phyloP scores from a whole-genome alignment of 2,113 vertebrate genomes.

The Chionodraco myersi region DNA sequence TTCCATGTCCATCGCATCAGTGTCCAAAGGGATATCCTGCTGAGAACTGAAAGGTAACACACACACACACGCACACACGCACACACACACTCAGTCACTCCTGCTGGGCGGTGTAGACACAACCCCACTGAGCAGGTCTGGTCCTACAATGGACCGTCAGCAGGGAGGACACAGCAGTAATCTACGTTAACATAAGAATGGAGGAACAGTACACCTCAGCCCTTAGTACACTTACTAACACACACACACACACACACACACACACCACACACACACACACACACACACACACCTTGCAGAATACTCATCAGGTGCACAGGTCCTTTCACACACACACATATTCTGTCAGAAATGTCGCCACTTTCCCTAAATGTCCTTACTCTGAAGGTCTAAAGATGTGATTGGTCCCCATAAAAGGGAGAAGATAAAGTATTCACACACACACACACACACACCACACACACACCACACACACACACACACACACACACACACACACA shows the following conservation, averaged over 20 bases:
- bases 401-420: background rate
- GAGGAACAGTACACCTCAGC: conserved; percentile 52
- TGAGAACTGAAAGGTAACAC: conserved; percentile 40
- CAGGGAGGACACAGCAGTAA: conserved; percentile 65
- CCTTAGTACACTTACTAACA: conserved; percentile 41
- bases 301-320: conserved; percentile 35
- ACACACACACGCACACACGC: conserved; percentile 40
- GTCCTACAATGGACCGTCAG: conserved; percentile 63
- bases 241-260: conserved; percentile 31
- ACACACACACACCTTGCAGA: conserved; percentile 19
- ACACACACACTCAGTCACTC: conserved; percentile 51
- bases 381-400: background rate
- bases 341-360: background rate
- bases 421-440: background rate
- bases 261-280: conserved; percentile 26
- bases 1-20: background rate
- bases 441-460: too few species aligned
- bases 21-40: conserved; percentile 6
- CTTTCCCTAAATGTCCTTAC: conserved; percentile 9
- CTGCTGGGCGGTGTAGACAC: conserved; percentile 78
- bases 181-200: conserved; percentile 76
- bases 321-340: background rate
- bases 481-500: too few species aligned
- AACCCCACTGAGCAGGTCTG: conserved; percentile 68
- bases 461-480: conserved; percentile 1